Evolutionary conservation across 2,888 invertebrate species (phyloP).

Genomic region (Leptinotarsa juncta): DNA sequence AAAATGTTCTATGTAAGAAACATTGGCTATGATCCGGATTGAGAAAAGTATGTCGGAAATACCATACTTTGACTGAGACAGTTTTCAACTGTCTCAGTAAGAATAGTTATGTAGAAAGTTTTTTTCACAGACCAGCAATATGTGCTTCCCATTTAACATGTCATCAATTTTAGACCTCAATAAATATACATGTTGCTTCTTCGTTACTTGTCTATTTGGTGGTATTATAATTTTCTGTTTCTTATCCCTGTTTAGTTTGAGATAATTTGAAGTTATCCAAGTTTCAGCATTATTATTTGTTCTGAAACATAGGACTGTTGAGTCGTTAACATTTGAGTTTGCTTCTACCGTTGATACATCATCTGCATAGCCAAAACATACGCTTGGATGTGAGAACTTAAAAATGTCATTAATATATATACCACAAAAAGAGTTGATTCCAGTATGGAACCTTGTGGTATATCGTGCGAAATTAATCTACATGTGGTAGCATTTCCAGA

Average conservation of each 20-base stretch:
- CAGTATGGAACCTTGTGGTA: constrained; percentile 17
- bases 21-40: neutral
- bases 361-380: constrained; percentile 16
- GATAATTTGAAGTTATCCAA: constrained; percentile 11
- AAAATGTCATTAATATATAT: constrained; percentile 18
- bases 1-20: constrained; percentile 9
- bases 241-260: constrained; percentile 15
- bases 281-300: neutral
- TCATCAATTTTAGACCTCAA: neutral
- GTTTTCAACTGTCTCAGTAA: constrained; percentile 16
- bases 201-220: neutral
- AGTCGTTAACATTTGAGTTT: neutral
- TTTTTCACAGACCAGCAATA: constrained; percentile 16
- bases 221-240: neutral
- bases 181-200: constrained; percentile 10
- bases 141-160: neutral
- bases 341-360: constrained; percentile 5
- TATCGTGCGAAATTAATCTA: neutral
- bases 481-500: neutral
- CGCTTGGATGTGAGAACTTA: neutral
- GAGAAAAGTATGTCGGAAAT: constrained; percentile 12
- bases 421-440: constrained; percentile 10
- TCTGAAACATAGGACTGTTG: neutral
- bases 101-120: constrained; percentile 23
- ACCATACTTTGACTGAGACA: constrained; percentile 17